Base-by-base conservation (phyloP, 2,888 invertebrate genomes). In the Drosophila mimica region DNA sequence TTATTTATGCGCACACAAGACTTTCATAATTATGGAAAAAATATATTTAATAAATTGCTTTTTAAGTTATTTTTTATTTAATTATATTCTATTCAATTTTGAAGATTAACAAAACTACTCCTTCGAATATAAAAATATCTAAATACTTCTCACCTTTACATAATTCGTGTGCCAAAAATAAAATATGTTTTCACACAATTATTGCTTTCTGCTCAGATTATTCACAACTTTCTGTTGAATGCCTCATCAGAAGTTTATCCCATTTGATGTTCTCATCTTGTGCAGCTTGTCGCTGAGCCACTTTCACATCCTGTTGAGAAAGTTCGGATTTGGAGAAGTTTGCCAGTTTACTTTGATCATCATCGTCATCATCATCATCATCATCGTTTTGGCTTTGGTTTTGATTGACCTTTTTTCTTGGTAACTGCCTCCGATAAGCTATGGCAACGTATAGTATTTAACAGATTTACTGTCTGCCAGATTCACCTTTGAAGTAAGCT, bases 401-500 rank as follows among this genome's bases (percentile, higher is more conserved):
- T 53, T 61, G 56, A 60, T 73, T 72, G 62, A 15, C 58, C 49
- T 66, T 66, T 49, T 59, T 34, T 20, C 53, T 59, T 38, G 31
- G 17, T 20, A n/a, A 28, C 8, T 25, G 38, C 61, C 15, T 51
- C 57, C 48, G 51, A 52, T 62, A 36, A 71, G 73, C 61, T 28
- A 58, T 49, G 59, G 56, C 48, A 48, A 64, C 62, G 60, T 61
- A 43, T 15, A 48, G 69, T 62, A 58, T 53, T 70, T 46, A 64
- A 48, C 56, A 65, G 69, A 64, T 68, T 70, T 69, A 51, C 54
- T 52, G 40, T 11, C 28, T 52, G n/a, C n/a, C 17, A 56, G 49
- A 36, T 30, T 58, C 62, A 68, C 63, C 80, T 84, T 87, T 85
- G 82, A 85, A 72, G 81, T 79, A 17, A 56, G 78, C 59, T 70